Conservation (phyloP, 2,113 vertebrate species). For the Electrona antarctica region DNA sequence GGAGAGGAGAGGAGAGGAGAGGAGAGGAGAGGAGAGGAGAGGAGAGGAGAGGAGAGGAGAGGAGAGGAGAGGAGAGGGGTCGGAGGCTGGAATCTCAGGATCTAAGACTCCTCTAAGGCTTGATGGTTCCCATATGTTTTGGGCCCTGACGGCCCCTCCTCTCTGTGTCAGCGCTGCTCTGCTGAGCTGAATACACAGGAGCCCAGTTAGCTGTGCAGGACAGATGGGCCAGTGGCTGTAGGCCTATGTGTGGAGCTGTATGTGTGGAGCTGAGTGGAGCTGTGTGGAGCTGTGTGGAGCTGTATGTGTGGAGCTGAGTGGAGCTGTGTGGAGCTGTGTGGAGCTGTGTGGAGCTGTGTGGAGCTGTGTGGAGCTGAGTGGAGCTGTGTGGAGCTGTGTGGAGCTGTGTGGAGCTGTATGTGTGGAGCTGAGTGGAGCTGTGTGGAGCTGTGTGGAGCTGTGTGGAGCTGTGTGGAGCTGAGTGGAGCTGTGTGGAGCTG, state of each 20-base stretch:
- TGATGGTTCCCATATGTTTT: slow-evolving; percentile 88
- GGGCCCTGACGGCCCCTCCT: slow-evolving; percentile 59
- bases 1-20: slow-evolving; percentile 49
- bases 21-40: slow-evolving; percentile 10
- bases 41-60: slow-evolving; percentile 18
- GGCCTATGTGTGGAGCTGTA: no score
- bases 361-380: neutral
- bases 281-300: no score
- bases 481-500: no score
- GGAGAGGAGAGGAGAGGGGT: slow-evolving; percentile 51
- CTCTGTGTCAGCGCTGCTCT: slow-evolving; percentile 52
- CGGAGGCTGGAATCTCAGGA: slow-evolving; percentile 72
- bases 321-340: no score
- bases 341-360: no score
- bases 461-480: slow-evolving; percentile 65
- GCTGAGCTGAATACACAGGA: slow-evolving; percentile 72
- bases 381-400: no score
- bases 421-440: no score
- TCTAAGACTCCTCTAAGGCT: slow-evolving; percentile 69
- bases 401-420: no score
- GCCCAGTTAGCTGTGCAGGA: slow-evolving; percentile 69
- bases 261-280: no score
- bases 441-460: no score
- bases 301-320: no score
- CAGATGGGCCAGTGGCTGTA: slow-evolving; percentile 71